phyloP scores from a whole-genome alignment of 1,140 invertebrate species.

The Drosophila aff. region DNA sequence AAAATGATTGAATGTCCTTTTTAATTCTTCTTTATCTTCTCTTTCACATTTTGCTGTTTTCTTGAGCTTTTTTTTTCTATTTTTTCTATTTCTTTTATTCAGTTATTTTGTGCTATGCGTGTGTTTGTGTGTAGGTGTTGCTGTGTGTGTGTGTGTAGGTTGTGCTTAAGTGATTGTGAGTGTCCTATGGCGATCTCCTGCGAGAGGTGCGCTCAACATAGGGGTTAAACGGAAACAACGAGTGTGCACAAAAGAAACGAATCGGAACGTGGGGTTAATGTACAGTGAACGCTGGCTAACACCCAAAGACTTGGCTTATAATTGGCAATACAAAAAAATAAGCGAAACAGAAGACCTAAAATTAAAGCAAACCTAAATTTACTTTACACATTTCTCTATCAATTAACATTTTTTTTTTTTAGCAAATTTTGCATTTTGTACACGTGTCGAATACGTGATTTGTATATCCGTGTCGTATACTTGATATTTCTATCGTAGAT shows the following conservation, averaged over 20 bases:
- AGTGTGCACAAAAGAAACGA: slow-evolving; percentile 28
- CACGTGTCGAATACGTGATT: slow-evolving; percentile 4
- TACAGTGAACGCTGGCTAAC: slow-evolving; percentile 28
- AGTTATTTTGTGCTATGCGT: slow-evolving; percentile 31
- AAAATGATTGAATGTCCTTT: slow-evolving; percentile 70
- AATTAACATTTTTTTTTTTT: background rate
- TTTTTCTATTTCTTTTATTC: slow-evolving; percentile 29
- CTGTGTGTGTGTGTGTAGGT: slow-evolving; percentile 10
- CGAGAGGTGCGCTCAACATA: slow-evolving; percentile 30
- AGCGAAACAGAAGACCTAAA: background rate
- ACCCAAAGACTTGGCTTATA: background rate
- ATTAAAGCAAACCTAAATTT: background rate
- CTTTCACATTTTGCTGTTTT: slow-evolving; percentile 34
- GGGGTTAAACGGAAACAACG: slow-evolving; percentile 23
- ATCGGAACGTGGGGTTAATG: slow-evolving; percentile 5
- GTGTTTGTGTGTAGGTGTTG: slow-evolving; percentile 1
- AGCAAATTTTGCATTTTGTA: background rate
- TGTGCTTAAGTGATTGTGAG: slow-evolving; percentile 6
- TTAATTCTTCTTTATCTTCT: slow-evolving; percentile 4
- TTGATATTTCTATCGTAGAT: background rate
- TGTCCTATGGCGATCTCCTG: slow-evolving; percentile 23
- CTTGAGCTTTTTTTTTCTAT: slow-evolving; percentile 9
- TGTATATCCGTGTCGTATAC: background rate
- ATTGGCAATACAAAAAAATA: background rate
- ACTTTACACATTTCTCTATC: background rate